Percentiles rank a stretch among this genome's conserved stretches.
Evolutionary conservation across 2,113 vertebrate genomes (phyloP).

Genomic region (Xenopus borealis): DNA sequence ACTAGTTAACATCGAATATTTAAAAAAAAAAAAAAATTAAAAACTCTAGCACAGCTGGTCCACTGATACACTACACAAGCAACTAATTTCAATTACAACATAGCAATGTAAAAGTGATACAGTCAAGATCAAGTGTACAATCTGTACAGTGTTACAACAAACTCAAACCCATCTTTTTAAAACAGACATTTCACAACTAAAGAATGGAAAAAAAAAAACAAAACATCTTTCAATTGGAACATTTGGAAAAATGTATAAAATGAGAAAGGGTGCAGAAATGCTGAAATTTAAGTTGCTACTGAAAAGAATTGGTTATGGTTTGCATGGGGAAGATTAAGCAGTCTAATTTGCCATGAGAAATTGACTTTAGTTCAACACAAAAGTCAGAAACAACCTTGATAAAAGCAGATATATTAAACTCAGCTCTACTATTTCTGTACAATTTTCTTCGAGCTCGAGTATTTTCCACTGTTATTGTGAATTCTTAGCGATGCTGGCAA

Average conservation of each 20-base stretch:
- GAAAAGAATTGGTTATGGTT: conserved; percentile 10
- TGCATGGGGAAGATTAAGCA: conserved; percentile 24
- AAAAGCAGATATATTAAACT: conserved; percentile 30
- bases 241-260: neutral
- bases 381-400: neutral
- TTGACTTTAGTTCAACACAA: conserved; percentile 15
- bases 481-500: conserved; percentile 33
- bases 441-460: conserved; percentile 32
- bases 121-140: conserved; percentile 36
- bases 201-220: neutral
- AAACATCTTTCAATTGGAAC: conserved; percentile 11
- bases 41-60: conserved; percentile 41
- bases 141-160: conserved; percentile 34
- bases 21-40: conserved; percentile 24
- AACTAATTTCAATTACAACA: conserved; percentile 42
- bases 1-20: conserved; percentile 29
- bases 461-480: conserved; percentile 29
- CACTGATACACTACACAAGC: conserved; percentile 34
- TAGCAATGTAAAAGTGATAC: conserved; percentile 46
- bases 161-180: conserved; percentile 17
- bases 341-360: conserved; percentile 21
- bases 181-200: conserved; percentile 24
- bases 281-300: conserved; percentile 10
- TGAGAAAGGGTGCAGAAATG: neutral
- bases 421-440: conserved; percentile 43